These are phyloP conservation scores for Drosophila engyochracea DNA, from an alignment of 2,888 invertebrate genomes.

Conservation along the genomic window DNA sequence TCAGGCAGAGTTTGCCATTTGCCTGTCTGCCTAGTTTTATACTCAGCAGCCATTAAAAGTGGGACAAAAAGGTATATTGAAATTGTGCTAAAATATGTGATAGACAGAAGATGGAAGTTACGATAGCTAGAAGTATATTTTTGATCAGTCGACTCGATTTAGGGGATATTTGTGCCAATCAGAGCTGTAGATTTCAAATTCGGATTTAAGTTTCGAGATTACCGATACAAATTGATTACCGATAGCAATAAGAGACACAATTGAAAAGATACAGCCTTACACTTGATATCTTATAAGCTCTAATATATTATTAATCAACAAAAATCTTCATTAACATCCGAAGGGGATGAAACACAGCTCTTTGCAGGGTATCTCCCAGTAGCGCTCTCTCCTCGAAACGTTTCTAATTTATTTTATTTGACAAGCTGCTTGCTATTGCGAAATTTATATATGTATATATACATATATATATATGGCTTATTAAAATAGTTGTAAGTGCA, in stretches of 20 bases:
- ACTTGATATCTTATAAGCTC: not conserved
- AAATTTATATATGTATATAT: slow-evolving; percentile 39
- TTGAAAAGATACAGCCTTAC: not conserved
- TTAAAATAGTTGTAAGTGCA: slow-evolving; percentile 69
- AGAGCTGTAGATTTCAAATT: not conserved
- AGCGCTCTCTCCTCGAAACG: not conserved
- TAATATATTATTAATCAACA: not conserved
- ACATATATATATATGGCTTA: slow-evolving; percentile 63
- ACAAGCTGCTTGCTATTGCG: slow-evolving; percentile 1
- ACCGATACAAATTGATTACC: not conserved
- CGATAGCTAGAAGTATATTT: not conserved
- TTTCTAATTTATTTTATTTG: slow-evolving; percentile 5
- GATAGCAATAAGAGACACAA: not conserved
- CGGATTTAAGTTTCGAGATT: not conserved
- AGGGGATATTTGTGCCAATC: not conserved
- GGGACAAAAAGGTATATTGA: not conserved
- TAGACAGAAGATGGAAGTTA: not conserved
- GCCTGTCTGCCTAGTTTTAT: slow-evolving; percentile 16
- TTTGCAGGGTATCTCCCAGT: not conserved
- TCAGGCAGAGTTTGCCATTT: slow-evolving; percentile 41
- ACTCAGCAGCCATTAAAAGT: not conserved
- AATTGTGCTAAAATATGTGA: not conserved
- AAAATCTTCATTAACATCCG: not conserved
- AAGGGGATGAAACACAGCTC: not conserved
- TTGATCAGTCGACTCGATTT: not conserved